Evolutionary conservation across 2,888 invertebrate species (phyloP), one percentile per base, ranked within the genome.

Genomic region (Rhogogaster chlorosoma): DNA sequence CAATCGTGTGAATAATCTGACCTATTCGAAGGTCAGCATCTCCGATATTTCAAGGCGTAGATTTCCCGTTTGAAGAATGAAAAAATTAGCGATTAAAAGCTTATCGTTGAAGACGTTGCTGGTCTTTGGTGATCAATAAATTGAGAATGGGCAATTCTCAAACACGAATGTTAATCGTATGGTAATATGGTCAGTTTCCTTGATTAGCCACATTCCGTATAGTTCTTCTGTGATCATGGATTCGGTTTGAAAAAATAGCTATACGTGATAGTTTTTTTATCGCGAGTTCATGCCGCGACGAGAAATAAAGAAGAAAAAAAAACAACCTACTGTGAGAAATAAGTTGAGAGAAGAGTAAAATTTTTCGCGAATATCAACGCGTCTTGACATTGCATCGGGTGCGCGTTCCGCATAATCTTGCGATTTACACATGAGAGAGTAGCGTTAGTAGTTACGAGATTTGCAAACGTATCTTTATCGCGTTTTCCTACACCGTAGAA

Each of bases 221-320:
- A 26, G 61, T 77, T 64, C 36, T 49, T 9, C 15, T 36, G 12
- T 15, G 22, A 10, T n/a, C n/a, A 6, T 42, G 57, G 49, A 4
- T 80, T 15, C n/a, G 29, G n/a, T 38, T 9, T 15, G 53, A 22
- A 15, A 29, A 77, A 77, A 18, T 3, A n/a, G 15, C 45, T 15
- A 83, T 83, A 45, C 83, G 83, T 83, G 83, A 83, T 83, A 15
- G 67, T 64, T 83, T 83, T 83, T 83, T 49, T 61, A 80, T 26
- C 38, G 22, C 36, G 6, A 61, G 3, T 61, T 32, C 29, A 32
- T 42, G 73, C 22, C 32, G 15, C 36, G 71, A 18, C 15, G 18
- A 67, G 1, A 49, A 49, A 49, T 18, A 38, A 38, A 38, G n/a
- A 53, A 22, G 7, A 53, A 53, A 4, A n/a, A 53, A 9, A 26